Evolutionary conservation across 2,888 invertebrate species (phyloP).

Genomic region (Phlogophora meticulosa): DNA sequence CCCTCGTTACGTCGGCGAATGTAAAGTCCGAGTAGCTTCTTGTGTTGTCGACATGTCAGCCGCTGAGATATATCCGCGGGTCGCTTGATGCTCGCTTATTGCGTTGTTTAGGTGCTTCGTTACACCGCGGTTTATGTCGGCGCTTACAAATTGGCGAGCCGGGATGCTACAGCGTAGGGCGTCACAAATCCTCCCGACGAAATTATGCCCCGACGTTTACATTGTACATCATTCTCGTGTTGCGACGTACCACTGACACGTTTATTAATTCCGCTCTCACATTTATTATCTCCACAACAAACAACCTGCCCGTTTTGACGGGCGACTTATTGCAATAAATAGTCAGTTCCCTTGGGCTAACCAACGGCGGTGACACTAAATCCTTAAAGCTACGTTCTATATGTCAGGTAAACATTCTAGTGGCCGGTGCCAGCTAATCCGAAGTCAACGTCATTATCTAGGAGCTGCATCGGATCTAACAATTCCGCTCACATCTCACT

Average conservation of each 20-base stretch:
- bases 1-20: slow-evolving; percentile 90
- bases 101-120: slow-evolving; percentile 90
- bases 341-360: slow-evolving; percentile 20
- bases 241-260: slow-evolving; percentile 74
- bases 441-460: slow-evolving; percentile 83
- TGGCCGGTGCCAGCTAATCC: slow-evolving; percentile 78
- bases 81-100: slow-evolving; percentile 76
- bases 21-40: slow-evolving; percentile 87
- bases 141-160: slow-evolving; percentile 88
- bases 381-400: slow-evolving; percentile 54
- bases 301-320: slow-evolving; percentile 54
- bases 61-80: slow-evolving; percentile 85
- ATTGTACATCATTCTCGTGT: slow-evolving; percentile 78
- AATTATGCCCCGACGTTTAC: slow-evolving; percentile 78
- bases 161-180: slow-evolving; percentile 76
- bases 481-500: slow-evolving; percentile 89
- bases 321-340: slow-evolving; percentile 50
- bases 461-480: slow-evolving; percentile 79
- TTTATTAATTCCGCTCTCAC: slow-evolving; percentile 69
- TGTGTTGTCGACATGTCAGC: slow-evolving; percentile 87
- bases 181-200: slow-evolving; percentile 77
- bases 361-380: slow-evolving; percentile 62
- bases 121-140: slow-evolving; percentile 87
- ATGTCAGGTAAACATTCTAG: slow-evolving; percentile 72
- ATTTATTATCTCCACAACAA: slow-evolving; percentile 64